Evolutionary conservation across 1,140 invertebrate species (phyloP).

Genomic region (Apolygus lucorum): DNA sequence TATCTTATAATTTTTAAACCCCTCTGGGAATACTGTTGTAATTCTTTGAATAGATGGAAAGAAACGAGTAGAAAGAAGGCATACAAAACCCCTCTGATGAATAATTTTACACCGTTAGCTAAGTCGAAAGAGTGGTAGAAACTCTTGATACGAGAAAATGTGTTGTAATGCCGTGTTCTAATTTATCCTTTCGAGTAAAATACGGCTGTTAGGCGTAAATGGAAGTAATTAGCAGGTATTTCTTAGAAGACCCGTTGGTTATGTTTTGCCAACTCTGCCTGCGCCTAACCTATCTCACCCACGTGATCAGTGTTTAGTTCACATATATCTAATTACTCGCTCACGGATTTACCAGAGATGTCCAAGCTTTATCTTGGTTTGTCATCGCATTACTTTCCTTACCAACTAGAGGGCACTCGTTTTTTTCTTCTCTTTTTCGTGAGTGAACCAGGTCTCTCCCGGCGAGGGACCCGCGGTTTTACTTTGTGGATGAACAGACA

Average conservation of each 20-base stretch:
- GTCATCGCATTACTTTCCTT: not conserved
- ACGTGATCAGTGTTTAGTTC: not conserved
- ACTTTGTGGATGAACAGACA: not conserved
- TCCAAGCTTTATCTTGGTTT: not conserved
- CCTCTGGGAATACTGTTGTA: too few species aligned
- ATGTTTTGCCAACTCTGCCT: not conserved
- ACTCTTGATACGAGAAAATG: not conserved
- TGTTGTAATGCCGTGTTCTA: not conserved
- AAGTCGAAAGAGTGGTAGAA: too few species aligned
- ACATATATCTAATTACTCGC: not conserved
- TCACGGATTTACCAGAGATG: not conserved
- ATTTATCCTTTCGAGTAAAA: not conserved
- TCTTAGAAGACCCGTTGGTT: not conserved
- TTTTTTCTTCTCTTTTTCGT: not conserved
- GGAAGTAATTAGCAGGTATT: conserved; percentile 1
- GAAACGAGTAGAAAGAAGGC: too few species aligned
- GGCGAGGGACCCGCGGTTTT: not conserved
- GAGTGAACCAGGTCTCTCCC: too few species aligned
- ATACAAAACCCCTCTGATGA: too few species aligned
- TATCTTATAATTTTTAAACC: too few species aligned
- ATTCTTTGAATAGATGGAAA: too few species aligned
- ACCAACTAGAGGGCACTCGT: not conserved
- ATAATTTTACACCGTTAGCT: too few species aligned
- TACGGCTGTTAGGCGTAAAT: not conserved
- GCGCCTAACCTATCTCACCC: not conserved